Base-by-base conservation (phyloP, 2,113 vertebrate genomes). In the Gymnorhina tibicen region DNA sequence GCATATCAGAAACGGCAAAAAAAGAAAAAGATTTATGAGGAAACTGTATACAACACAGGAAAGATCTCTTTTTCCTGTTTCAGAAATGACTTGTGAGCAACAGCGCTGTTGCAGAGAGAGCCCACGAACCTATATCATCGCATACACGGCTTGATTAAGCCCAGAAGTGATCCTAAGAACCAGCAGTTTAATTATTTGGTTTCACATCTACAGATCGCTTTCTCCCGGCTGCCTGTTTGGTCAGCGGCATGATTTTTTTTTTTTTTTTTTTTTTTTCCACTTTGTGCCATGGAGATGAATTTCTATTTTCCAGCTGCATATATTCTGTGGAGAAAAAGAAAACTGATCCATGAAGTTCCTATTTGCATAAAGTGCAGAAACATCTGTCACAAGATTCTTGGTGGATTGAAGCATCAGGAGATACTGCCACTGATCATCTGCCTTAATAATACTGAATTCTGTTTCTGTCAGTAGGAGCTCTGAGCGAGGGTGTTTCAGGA, bases 291-390 rank as follows among this genome's bases (percentile, higher is more conserved):
- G 47, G 75, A 91, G 93, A 90, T 94, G 94, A 92, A 95, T 97
- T 98, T 96, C 89, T 97, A 22, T 96, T 96, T 98, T 97, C 97
- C 97, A 98, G 97, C 81, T 97, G 97, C 90, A 74, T 91, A 39
- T 96, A 93, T 95, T 97, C 97, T 95, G 63, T 32, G 30, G 97
- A 97, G 96, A 66, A 77, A 95, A 96, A 92, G 92, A 97, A 97
- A 97, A 97, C 95, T 92, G 96, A 97, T 97, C 97, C 98, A 97
- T 95, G 97, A 97, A 97, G 95, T 95, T 98, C 82, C 59, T 92
- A 96, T 98, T 98, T 98, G 96, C 98, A 98, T 97, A 97, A 98
- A 97, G 91, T 44, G 7, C 69, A 90, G 93, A 95, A 97, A 98
- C 97, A 95, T 97, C 97, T 98, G 97, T 95, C 96, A 66, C 93